Evolutionary conservation across 2,888 invertebrate genomes (phyloP).

Genomic region (Eumacrocentrus americanus): DNA sequence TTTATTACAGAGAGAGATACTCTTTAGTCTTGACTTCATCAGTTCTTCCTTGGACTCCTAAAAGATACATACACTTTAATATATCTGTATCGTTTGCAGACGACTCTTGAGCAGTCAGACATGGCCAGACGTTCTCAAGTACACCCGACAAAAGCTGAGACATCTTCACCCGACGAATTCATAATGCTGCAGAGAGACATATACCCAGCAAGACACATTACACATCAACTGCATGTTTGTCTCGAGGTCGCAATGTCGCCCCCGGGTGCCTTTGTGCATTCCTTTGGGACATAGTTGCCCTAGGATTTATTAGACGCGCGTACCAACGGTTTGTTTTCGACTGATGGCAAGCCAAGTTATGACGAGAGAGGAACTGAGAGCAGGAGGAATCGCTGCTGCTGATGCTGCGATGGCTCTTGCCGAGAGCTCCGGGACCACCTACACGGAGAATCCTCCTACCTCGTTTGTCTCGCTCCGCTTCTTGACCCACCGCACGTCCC

Average conservation of each 20-base stretch:
- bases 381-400: constrained; percentile 21
- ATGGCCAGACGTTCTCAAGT: background rate
- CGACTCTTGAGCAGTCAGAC: background rate
- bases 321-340: constrained; percentile 29
- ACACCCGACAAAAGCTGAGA: constrained; percentile 10
- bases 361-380: constrained; percentile 18
- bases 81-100: too few species aligned
- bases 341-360: constrained; percentile 23
- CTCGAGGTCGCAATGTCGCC: constrained; percentile 12
- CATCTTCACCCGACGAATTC: constrained; percentile 16
- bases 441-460: constrained; percentile 32
- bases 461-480: constrained; percentile 30
- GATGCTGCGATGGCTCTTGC: too few species aligned
- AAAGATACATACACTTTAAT: too few species aligned
- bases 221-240: constrained; percentile 18
- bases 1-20: too few species aligned
- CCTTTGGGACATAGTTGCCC: constrained; percentile 13
- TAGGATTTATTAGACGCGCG: constrained; percentile 29
- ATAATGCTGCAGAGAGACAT: constrained; percentile 5
- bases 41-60: too few species aligned
- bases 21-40: too few species aligned
- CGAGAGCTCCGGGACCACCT: constrained; percentile 30
- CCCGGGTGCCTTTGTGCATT: constrained; percentile 17
- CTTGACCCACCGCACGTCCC: constrained; percentile 14
- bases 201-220: constrained; percentile 19